These are phyloP conservation scores for Tetraneura akinire DNA, from an alignment of 1,140 invertebrate species.

Conservation along the genomic window DNA sequence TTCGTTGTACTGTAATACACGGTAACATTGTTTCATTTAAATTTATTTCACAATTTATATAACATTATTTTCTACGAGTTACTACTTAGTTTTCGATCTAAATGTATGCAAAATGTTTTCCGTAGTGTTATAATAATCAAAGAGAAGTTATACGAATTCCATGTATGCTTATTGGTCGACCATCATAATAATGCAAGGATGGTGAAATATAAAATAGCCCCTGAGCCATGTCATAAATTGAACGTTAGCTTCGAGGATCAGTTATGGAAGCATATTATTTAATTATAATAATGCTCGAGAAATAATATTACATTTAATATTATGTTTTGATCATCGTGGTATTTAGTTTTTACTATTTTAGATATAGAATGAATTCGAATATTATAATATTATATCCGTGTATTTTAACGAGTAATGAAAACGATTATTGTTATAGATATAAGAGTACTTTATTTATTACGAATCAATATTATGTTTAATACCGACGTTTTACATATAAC, in stretches of 20 bases:
- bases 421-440: no score
- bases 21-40: background rate
- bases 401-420: no score
- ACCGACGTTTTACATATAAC: no score
- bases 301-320: no score
- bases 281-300: background rate
- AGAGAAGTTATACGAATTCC: background rate
- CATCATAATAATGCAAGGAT: background rate
- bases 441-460: no score
- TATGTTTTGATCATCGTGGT: no score
- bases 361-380: no score
- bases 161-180: background rate
- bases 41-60: background rate
- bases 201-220: background rate
- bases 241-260: background rate
- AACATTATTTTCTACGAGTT: background rate
- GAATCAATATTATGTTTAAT: no score
- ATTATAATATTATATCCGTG: no score
- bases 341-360: no score
- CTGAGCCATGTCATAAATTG: background rate
- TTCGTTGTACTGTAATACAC: no score
- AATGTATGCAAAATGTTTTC: conserved; percentile 8
- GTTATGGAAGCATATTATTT: background rate
- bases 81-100: background rate
- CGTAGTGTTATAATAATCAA: background rate